Evolutionary conservation across 1,140 invertebrate species (phyloP).

Genomic region (Paracyclopina nana): DNA sequence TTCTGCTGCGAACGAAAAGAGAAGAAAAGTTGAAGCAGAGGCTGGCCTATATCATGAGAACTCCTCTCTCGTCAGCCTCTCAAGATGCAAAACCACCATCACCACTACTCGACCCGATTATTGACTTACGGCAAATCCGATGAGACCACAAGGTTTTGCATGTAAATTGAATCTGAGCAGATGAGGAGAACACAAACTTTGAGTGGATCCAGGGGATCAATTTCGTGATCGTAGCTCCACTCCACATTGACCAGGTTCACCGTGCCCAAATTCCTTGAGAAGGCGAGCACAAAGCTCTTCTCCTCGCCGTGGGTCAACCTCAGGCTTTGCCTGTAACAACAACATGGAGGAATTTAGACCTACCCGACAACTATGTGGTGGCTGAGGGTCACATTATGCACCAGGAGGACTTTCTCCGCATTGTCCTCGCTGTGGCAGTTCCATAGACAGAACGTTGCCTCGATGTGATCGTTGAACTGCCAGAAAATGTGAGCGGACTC

Average conservation of each 20-base stretch:
- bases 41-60: too few relatives aligned
- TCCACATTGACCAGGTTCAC: constrained; percentile 2
- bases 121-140: neutral
- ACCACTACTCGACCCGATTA: neutral
- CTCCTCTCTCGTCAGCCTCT: neutral
- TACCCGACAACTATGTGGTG: too few relatives aligned
- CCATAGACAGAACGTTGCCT: too few relatives aligned
- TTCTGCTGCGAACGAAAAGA: neutral
- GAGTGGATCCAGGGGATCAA: constrained; percentile 7
- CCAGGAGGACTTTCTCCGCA: neutral
- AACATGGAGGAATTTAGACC: too few relatives aligned
- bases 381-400: too few relatives aligned
- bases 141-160: neutral
- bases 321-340: neutral
- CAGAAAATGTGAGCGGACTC: too few relatives aligned
- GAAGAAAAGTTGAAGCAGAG: neutral
- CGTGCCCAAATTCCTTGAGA: neutral
- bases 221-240: constrained; percentile 14
- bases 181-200: constrained; percentile 13
- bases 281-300: neutral
- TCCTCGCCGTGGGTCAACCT: neutral
- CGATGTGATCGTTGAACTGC: too few relatives aligned
- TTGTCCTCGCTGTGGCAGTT: neutral
- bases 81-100: neutral
- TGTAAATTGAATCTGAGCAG: constrained; percentile 9